These are phyloP conservation scores for Pluvianellus socialis DNA, from an alignment of 2,113 vertebrate species.

Conservation along the genomic window DNA sequence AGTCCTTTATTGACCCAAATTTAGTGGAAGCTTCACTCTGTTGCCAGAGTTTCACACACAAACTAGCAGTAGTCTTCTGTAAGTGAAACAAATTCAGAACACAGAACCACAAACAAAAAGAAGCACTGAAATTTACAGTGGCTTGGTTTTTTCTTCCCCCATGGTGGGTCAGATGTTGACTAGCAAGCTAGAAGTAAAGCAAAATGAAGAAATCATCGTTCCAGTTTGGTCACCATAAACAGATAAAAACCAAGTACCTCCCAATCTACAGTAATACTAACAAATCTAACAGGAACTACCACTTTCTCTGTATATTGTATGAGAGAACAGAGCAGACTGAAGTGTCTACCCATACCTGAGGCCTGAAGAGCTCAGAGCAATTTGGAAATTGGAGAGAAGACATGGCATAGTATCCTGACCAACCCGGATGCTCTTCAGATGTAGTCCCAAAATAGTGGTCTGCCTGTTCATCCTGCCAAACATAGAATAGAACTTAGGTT, in stretches of 20 bases:
- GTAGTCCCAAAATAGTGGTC: slow-evolving; percentile 81
- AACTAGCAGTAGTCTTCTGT: neutral
- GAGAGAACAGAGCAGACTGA: neutral
- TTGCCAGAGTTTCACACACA: neutral
- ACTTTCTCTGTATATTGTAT: neutral
- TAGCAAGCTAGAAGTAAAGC: neutral
- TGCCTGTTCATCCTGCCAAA: slow-evolving; percentile 81
- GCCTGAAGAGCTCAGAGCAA: slow-evolving; percentile 84
- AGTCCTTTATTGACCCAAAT: neutral
- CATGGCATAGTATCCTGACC: slow-evolving; percentile 87
- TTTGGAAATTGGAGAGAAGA: slow-evolving; percentile 79
- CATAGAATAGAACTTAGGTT: neutral
- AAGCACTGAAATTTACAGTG: neutral
- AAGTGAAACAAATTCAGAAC: neutral
- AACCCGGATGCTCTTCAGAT: slow-evolving; percentile 80
- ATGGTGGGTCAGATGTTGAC: neutral
- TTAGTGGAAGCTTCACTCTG: neutral
- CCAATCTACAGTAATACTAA: neutral
- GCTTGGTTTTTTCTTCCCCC: neutral
- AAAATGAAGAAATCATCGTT: neutral
- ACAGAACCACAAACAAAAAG: neutral
- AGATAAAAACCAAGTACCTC: neutral
- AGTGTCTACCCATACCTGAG: slow-evolving; percentile 78
- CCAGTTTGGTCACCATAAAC: neutral
- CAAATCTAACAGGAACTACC: neutral